Evolutionary conservation across 2,888 invertebrate genomes (phyloP).

Genomic region (Conops quadrifasciatus): DNA sequence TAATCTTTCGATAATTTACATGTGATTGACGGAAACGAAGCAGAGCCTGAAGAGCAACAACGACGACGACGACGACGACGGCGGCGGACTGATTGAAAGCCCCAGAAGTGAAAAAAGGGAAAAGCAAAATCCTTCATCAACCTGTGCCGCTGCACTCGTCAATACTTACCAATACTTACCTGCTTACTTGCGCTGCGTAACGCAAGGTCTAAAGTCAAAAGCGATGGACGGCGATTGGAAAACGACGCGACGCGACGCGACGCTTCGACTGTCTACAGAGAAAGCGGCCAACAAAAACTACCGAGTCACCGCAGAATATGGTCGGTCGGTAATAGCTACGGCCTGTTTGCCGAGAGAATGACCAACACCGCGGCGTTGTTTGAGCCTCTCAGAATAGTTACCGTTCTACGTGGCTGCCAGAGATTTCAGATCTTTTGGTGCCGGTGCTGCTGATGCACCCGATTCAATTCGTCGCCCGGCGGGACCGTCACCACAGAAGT

Average conservation of each 20-base stretch:
- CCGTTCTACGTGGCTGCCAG: constrained; percentile 5
- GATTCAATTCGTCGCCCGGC: not conserved
- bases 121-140: constrained; percentile 1
- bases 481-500: not conserved
- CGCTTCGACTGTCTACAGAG: not conserved
- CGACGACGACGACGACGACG: not conserved
- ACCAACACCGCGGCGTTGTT: not conserved
- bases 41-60: constrained; percentile 44
- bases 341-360: constrained; percentile 11
- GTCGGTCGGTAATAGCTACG: constrained; percentile 10
- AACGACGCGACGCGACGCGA: not conserved
- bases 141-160: not conserved
- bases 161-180: not conserved
- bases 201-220: constrained; percentile 32
- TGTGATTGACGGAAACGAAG: constrained; percentile 63
- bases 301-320: constrained; percentile 36
- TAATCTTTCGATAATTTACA: constrained; percentile 63
- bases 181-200: constrained; percentile 25
- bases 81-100: not conserved
- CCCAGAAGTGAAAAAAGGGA: constrained; percentile 1
- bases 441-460: not conserved
- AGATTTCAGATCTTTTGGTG: not conserved
- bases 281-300: constrained; percentile 1
- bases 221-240: not conserved
- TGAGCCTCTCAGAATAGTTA: constrained; percentile 13